Evolutionary conservation across 2,113 vertebrate species (phyloP).

Genomic region (Percina caprodes): DNA sequence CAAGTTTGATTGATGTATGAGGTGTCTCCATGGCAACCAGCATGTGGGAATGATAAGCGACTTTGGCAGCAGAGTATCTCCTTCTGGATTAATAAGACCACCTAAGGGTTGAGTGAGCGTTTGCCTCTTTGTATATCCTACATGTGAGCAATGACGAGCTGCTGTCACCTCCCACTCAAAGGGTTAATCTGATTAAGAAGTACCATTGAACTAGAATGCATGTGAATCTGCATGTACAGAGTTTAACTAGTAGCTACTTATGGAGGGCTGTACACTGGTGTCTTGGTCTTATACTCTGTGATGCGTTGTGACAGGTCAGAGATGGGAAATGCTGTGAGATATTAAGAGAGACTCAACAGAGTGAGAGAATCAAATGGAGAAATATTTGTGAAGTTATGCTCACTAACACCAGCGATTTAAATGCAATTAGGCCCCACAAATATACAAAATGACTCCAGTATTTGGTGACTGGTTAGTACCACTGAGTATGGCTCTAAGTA

Average conservation of each 20-base stretch:
- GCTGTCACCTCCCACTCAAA: conserved; percentile 41
- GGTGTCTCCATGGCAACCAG: conserved; percentile 64
- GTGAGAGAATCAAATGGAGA: conserved; percentile 1
- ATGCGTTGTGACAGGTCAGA: conserved; percentile 35
- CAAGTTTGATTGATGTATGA: conserved; percentile 72
- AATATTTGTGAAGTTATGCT: conserved; percentile 30
- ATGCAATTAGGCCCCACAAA: conserved; percentile 49
- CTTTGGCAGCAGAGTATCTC: conserved; percentile 58
- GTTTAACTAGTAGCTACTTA: background rate
- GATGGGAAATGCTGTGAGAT: conserved; percentile 21
- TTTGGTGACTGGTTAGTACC: conserved; percentile 40
- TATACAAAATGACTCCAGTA: conserved; percentile 38
- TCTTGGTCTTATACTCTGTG: conserved; percentile 13
- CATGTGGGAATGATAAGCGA: conserved; percentile 49
- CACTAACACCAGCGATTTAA: conserved; percentile 56
- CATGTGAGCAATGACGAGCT: background rate
- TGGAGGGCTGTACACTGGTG: background rate
- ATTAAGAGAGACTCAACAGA: background rate
- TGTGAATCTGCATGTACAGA: conserved; percentile 29
- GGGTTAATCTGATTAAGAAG: conserved; percentile 55
- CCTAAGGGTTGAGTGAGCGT: conserved; percentile 41
- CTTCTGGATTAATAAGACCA: conserved; percentile 55
- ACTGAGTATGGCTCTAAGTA: conserved; percentile 21
- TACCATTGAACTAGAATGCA: conserved; percentile 22
- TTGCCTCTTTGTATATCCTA: conserved; percentile 11